Conservation (phyloP, 2,113 vertebrate genomes). For the Narcine bancroftii region DNA sequence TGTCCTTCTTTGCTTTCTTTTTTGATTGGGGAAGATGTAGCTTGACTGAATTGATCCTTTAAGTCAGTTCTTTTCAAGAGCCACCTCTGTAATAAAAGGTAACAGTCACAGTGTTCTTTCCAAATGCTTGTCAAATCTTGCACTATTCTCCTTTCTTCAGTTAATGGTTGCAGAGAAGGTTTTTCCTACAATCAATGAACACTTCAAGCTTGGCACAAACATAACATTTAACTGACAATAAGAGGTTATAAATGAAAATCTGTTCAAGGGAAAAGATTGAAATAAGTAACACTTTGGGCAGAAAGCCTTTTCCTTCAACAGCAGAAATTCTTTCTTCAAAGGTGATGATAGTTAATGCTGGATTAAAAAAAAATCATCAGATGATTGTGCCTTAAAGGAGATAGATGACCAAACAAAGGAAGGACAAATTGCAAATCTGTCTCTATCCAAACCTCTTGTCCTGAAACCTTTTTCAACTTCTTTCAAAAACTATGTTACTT, state of each 20-base stretch:
- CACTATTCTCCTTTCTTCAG: background rate
- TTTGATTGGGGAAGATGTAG: background rate
- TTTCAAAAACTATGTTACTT: background rate
- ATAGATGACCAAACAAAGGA: background rate
- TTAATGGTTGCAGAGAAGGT: too few species aligned
- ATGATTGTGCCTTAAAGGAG: background rate
- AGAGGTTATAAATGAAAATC: background rate
- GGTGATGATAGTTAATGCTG: background rate
- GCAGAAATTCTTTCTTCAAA: background rate
- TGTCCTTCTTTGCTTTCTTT: background rate
- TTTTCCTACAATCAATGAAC: background rate
- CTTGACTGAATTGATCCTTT: background rate
- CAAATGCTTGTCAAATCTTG: slow-evolving; percentile 1
- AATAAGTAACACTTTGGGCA: background rate
- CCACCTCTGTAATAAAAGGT: background rate
- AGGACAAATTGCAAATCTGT: background rate
- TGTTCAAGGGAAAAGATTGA: background rate
- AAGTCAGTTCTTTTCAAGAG: background rate
- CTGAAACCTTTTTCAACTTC: background rate
- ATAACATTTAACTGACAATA: background rate
- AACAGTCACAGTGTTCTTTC: background rate
- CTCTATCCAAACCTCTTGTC: background rate
- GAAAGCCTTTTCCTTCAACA: background rate
- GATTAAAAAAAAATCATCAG: background rate
- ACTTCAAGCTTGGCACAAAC: background rate